A percentile compares a stretch with the other conserved stretches of the same genome.
These are phyloP conservation scores for Styela plicata DNA, from an alignment of 23 tunicate genomes.

Conservation along the genomic window DNA sequence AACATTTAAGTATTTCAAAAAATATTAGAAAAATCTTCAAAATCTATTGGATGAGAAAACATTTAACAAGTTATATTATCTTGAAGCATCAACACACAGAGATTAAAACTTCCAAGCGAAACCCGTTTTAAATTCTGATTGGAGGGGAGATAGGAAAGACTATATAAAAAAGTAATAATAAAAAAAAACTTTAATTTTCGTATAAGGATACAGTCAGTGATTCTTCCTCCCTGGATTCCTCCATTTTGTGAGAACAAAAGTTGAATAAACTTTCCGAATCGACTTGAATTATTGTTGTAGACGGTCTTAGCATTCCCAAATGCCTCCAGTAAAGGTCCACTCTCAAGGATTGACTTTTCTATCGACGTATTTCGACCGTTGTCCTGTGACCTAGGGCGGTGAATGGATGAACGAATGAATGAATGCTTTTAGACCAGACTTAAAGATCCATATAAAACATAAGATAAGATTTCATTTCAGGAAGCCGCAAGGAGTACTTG, in stretches of 20 bases:
- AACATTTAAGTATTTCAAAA: too few relatives aligned
- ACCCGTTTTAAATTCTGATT: too few relatives aligned
- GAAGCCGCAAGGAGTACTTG: too few relatives aligned
- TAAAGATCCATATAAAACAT: neutral
- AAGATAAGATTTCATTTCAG: neutral
- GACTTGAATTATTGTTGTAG: conserved; percentile 95
- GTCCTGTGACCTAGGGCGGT: neutral
- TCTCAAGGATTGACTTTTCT: conserved; percentile 86
- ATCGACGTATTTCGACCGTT: conserved; percentile 73
- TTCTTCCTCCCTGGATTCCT: conserved; percentile 88
- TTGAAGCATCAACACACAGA: too few relatives aligned
- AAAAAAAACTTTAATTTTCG: neutral
- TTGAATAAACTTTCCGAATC: conserved; percentile 95
- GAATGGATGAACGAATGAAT: too few relatives aligned
- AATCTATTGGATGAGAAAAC: too few relatives aligned
- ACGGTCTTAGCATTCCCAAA: conserved; percentile 97
- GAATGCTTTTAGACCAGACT: neutral
- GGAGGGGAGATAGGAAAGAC: too few relatives aligned
- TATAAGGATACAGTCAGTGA: conserved; percentile 90
- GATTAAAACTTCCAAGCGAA: too few relatives aligned
- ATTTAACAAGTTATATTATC: too few relatives aligned
- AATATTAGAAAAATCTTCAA: too few relatives aligned
- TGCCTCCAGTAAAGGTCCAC: conserved; percentile 92
- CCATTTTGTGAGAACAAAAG: conserved; percentile 70
- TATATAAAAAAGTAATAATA: too few relatives aligned